Base-by-base conservation (phyloP, 2,888 invertebrate species). In the Agrotis ipsilon region DNA sequence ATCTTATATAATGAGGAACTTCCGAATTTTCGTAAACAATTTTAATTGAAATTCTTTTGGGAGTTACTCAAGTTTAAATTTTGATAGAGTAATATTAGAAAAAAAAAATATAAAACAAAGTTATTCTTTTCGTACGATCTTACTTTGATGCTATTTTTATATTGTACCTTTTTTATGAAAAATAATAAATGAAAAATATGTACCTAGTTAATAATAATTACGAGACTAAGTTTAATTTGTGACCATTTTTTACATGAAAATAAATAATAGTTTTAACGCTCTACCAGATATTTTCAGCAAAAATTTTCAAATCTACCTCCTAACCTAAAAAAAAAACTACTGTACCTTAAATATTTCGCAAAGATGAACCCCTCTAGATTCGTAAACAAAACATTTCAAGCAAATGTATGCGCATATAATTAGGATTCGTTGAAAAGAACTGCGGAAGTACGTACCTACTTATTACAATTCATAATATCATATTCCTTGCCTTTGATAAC, bases 1-100 rank as follows among this genome's bases (percentile, higher is more conserved):
- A 54, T 51, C 43, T 43, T 39, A 24, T 45, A 55, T 78, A 79
- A 79, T 73, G 62, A 81, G 79, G 52, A 45, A n/a, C 69, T 81
- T 80, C 75, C 78, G 52, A 45, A n/a, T 68, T 81, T 80, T 75
- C 78, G 65, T 75, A 87, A 86, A 86, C 88, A 81, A 80, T 87
- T 75, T 86, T 89, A 82, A 89, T 89, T 88, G 86, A 80, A 89
- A 89, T 89, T 88, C 89, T 88, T 89, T 78, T 43, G 64, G 7
- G 78, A 88, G 82, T 86, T 78, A 51, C 69, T 70, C 75, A 87
- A 86, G 83, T 86, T 83, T n/a, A 54, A 76, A 71, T 83, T 83
- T 72, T 74, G 75, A 62, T 83, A 72, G 39, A 39, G 71, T 73
- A 62, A 71, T 68, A 62, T 39, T 14, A 45, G 19, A 46, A 68